These are phyloP conservation scores for Girardinichthys multiradiatus DNA, from an alignment of 2,113 vertebrate genomes.

Conservation along the genomic window DNA sequence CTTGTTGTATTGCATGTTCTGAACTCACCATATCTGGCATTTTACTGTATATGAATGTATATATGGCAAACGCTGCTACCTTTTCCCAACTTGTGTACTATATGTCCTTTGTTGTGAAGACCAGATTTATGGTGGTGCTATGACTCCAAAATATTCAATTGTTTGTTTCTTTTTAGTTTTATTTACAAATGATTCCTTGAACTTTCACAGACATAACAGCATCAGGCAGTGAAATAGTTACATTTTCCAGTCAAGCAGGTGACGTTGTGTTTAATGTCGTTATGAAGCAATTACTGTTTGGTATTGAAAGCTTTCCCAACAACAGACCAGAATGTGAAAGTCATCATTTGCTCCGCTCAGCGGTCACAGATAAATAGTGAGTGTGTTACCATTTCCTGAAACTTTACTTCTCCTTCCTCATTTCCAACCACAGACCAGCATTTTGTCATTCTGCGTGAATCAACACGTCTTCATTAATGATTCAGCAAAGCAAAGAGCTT, in stretches of 20 bases:
- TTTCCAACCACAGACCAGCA: constrained; percentile 1
- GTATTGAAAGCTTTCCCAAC: not conserved
- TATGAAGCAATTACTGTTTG: not conserved
- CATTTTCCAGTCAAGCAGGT: not conserved
- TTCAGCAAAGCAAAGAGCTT: not conserved
- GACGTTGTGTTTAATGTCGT: not conserved
- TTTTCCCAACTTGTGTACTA: no score
- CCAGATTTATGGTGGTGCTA: no score
- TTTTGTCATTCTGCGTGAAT: not conserved
- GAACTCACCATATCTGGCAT: no score
- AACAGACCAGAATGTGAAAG: constrained; percentile 6
- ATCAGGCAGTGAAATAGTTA: not conserved
- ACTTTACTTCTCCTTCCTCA: constrained; percentile 35
- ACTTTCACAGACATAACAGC: not conserved
- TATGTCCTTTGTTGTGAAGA: no score
- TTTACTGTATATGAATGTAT: no score
- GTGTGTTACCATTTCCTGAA: constrained; percentile 37
- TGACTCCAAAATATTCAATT: no score
- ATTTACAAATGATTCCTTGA: not conserved
- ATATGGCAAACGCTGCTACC: no score
- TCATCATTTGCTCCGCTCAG: not conserved
- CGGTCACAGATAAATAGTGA: constrained; percentile 12
- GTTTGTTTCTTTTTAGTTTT: no score
- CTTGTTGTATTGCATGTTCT: no score
- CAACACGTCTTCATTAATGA: not conserved